Conservation (phyloP, 2,113 vertebrate genomes). For the Gambusia holbrooki region DNA sequence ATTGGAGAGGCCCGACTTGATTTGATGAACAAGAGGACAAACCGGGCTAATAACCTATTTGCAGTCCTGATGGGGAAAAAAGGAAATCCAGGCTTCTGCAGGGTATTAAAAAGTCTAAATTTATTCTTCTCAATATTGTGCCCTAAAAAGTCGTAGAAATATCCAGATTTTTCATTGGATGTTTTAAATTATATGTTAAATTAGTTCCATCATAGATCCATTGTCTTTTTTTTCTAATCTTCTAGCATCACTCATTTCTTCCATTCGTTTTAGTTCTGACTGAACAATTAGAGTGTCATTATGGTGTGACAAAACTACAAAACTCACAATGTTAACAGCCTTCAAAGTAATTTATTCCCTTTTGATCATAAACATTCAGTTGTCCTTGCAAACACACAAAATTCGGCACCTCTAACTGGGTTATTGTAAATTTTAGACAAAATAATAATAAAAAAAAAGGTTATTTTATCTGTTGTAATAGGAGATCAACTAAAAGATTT, state of each 20-base stretch:
- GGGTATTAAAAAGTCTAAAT: neutral
- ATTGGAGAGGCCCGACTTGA: conserved; percentile 59
- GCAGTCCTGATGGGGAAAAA: conserved; percentile 24
- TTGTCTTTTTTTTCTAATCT: neutral
- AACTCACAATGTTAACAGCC: neutral
- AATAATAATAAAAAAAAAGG: neutral
- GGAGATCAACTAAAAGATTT: neutral
- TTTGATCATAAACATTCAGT: neutral
- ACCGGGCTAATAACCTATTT: conserved; percentile 49
- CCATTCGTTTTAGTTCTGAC: neutral
- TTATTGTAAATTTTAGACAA: neutral
- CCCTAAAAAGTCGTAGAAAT: neutral
- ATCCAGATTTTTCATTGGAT: neutral
- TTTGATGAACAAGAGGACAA: conserved; percentile 57
- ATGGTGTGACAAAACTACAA: neutral
- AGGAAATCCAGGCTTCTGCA: neutral
- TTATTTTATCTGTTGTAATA: neutral
- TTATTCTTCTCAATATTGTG: neutral
- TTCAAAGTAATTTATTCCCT: neutral
- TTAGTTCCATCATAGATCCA: neutral
- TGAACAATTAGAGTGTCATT: neutral
- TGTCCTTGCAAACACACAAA: too few species aligned
- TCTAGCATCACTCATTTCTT: neutral
- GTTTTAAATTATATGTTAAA: neutral
- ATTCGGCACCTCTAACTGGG: neutral